Evolutionary conservation across 2,113 vertebrate species (phyloP).

Genomic region (Hoplias malabaricus): DNA sequence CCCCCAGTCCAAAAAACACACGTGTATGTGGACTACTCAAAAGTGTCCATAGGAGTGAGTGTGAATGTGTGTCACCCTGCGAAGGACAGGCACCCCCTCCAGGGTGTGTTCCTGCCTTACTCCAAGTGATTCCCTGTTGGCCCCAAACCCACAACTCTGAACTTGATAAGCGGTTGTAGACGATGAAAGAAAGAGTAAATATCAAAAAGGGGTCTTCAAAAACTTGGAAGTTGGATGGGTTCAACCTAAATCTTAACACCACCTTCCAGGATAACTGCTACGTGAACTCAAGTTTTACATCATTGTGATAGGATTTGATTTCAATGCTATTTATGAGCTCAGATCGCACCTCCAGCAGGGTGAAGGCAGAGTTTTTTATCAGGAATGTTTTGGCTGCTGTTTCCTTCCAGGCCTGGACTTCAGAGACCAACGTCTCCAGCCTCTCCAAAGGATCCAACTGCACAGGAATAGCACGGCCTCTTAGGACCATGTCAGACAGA

Average conservation of each 20-base stretch:
- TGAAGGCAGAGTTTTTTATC: constrained; percentile 77
- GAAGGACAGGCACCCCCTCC: no score
- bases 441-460: constrained; percentile 83
- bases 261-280: no score
- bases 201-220: background rate
- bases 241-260: background rate
- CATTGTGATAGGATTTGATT: no score
- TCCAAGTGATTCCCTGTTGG: no score
- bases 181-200: background rate
- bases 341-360: constrained; percentile 83
- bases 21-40: no score
- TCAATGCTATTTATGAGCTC: background rate
- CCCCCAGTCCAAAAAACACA: no score
- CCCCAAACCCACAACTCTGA: no score
- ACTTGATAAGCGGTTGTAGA: no score
- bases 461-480: constrained; percentile 85
- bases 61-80: no score
- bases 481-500: constrained; percentile 81
- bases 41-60: no score
- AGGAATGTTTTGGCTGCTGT: constrained; percentile 83
- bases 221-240: background rate
- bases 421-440: constrained; percentile 81
- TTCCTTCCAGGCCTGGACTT: constrained; percentile 89
- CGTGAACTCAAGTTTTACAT: background rate
- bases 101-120: no score